Conservation (phyloP, 2,113 vertebrate species). For the Natator depressus region DNA sequence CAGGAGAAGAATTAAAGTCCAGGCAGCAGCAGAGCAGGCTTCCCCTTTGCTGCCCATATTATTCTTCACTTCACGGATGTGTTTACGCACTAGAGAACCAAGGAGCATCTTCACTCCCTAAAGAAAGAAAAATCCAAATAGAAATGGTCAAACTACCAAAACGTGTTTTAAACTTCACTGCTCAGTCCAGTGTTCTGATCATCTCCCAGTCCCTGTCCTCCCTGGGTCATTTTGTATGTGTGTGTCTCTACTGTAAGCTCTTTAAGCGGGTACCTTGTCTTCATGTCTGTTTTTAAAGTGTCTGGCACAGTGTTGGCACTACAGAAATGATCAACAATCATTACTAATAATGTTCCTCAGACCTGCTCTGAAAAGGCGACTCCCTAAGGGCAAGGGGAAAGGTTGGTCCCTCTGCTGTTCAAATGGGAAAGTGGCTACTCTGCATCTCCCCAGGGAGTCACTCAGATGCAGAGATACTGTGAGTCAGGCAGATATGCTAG, state of each 20-base stretch:
- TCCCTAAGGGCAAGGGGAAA: neutral
- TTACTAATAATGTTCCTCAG: neutral
- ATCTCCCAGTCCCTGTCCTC: neutral
- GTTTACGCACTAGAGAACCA: neutral
- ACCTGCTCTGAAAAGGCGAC: neutral
- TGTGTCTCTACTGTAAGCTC: neutral
- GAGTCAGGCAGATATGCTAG: neutral
- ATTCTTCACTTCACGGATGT: neutral
- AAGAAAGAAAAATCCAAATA: neutral
- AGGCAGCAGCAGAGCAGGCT: neutral
- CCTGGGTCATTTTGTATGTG: neutral
- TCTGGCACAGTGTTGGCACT: neutral
- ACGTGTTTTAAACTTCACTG: neutral
- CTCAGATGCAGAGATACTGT: neutral
- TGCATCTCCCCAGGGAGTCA: neutral
- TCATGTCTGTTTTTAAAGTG: neutral
- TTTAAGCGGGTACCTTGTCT: neutral
- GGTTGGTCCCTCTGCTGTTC: neutral
- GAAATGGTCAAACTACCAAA: neutral
- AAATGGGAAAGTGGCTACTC: neutral
- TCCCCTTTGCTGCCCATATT: neutral
- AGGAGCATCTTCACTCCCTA: neutral
- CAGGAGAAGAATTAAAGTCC: neutral
- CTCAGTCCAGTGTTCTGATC: neutral
- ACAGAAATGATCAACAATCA: neutral